Conservation (phyloP, 2,797 vertebrate genomes). For the Chelonia mydas region DNA sequence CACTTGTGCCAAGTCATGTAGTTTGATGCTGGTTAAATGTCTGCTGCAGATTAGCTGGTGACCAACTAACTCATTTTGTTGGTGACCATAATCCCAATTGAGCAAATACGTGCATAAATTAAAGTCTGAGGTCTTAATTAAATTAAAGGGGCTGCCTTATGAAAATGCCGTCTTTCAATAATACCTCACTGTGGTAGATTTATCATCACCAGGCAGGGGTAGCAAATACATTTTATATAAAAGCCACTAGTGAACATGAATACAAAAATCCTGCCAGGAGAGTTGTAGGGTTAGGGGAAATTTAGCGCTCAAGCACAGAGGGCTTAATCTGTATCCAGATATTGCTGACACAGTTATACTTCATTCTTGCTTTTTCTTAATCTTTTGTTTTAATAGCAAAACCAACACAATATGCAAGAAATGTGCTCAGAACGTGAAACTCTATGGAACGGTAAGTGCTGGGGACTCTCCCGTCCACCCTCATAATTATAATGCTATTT, state of each 20-base stretch:
- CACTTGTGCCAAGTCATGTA: not conserved
- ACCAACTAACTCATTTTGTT: not conserved
- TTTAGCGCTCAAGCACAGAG: not conserved
- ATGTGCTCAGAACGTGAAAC: slow-evolving; percentile 98
- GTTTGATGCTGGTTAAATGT: no score
- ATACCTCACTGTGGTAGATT: not conserved
- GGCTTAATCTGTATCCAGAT: not conserved
- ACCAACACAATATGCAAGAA: slow-evolving; percentile 99
- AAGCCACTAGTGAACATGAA: not conserved
- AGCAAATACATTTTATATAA: not conserved
- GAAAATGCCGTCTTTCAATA: not conserved
- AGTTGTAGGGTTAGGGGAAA: rapidly evolving
- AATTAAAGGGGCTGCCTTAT: not conserved
- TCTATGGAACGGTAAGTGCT: slow-evolving; percentile 96
- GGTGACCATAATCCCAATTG: not conserved
- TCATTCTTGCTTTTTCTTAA: not conserved
- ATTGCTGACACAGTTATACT: not conserved
- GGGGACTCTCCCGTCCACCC: not conserved
- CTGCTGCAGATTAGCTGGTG: not conserved
- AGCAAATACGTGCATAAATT: not conserved
- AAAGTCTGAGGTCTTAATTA: not conserved
- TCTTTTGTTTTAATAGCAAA: slow-evolving; percentile 86
- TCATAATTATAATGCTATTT: slow-evolving; percentile 3
- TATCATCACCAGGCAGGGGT: not conserved
- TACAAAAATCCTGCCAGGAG: not conserved